Evolutionary conservation across 2,113 vertebrate species (phyloP), one percentile per base, ranked within the genome.

Genomic region (Excalfactoria chinensis): DNA sequence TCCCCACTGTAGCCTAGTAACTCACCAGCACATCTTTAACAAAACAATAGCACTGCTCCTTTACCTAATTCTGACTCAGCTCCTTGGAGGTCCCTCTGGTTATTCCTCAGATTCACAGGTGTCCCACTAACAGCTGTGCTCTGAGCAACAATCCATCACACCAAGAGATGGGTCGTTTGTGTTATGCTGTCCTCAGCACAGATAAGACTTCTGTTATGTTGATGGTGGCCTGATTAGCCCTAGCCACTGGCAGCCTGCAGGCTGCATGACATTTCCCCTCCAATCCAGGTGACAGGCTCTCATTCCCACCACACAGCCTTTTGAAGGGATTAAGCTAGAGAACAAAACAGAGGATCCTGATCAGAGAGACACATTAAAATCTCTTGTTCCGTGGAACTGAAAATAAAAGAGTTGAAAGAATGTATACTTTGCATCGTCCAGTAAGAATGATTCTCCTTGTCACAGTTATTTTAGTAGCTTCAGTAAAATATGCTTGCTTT

Each of bases 1-100:
- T 2, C 51, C n/a, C 12, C 28, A 9, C 0, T 35, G 20, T 8
- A 62, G 20, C 40, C 32, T 80, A 3, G 0, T 63, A 17, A 43
- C 22, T 80, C 7, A 13, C 53, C 10, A 30, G 43, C 23, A 21
- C 6, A 34, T 35, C 40, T 43, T 78, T 34, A 16, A 41, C 30
- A 20, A 2, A 2, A 3, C 6, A 19, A 17, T 3, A 55, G 18
- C 34, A 43, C 2, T 62, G 34, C 26, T 68, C 26, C 19, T 68
- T 68, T 28, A 49, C 26, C 26, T 72, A 64, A 55, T 37, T 34
- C 69, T 80, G 20, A 6, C 53, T 44, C 46, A 37, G 22, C 11
- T 77, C 44, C 40, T 48, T 20, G 15, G 13, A 78, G n/a, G 19
- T 6, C 21, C 37, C 73, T 68, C 35, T 21, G 34, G 30, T 4